Conservation (phyloP, 2,113 vertebrate genomes). For the Malurus alboscapulatus region DNA sequence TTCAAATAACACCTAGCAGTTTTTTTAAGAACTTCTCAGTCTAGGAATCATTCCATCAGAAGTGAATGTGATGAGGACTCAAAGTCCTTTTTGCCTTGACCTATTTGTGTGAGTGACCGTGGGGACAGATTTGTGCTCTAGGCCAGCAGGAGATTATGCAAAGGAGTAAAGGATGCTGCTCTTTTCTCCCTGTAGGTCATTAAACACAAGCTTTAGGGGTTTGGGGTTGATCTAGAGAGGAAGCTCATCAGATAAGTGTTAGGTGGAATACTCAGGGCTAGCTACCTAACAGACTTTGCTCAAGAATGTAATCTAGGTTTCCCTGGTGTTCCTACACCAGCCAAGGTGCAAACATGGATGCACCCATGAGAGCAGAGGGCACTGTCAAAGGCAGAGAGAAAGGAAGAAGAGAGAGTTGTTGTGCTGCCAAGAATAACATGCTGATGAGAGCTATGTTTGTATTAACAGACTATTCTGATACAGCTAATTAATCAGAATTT, state of each 20-base stretch:
- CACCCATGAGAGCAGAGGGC: neutral
- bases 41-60: neutral
- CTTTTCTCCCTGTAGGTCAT: neutral
- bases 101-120: neutral
- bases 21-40: neutral
- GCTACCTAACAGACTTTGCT: neutral
- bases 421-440: neutral
- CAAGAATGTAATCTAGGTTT: neutral
- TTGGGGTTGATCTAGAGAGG: neutral
- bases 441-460: neutral
- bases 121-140: neutral
- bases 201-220: neutral
- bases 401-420: neutral
- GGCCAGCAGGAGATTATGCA: neutral
- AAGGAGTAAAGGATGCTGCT: neutral
- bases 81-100: neutral
- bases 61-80: neutral
- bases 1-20: neutral
- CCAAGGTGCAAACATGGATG: neutral
- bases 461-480: neutral
- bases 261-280: neutral
- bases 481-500: slow-evolving; percentile 14
- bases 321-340: neutral
- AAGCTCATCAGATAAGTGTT: neutral
- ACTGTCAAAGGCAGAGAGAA: neutral